Evolutionary conservation across 2,113 vertebrate genomes (phyloP).

Genomic region (Colinus virginianus): DNA sequence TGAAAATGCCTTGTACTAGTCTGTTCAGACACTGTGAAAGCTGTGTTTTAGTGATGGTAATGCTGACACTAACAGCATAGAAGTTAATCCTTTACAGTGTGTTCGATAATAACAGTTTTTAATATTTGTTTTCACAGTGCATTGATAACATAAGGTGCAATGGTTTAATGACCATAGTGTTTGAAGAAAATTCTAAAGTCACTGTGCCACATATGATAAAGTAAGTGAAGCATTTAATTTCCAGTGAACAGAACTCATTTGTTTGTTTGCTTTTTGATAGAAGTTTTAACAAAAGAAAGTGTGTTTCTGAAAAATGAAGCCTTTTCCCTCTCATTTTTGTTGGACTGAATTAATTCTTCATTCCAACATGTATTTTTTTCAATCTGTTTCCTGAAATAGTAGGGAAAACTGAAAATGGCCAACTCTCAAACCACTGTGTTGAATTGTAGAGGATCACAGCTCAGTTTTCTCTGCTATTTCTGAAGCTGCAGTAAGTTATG

Average conservation of each 20-base stretch:
- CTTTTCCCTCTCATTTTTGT: not conserved
- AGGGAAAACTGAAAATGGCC: not conserved
- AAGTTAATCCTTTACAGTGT: not conserved
- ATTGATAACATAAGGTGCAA: conserved; percentile 99
- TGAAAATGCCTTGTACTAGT: not conserved
- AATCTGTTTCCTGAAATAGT: not conserved
- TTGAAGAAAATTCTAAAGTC: conserved; percentile 99
- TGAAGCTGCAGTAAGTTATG: not conserved
- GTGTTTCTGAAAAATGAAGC: not conserved
- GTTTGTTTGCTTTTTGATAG: not conserved
- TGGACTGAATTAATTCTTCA: not conserved
- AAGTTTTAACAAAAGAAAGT: not conserved
- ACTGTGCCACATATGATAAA: conserved; percentile 99
- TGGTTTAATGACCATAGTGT: conserved; percentile 98
- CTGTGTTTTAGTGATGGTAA: not conserved
- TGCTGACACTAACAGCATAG: not conserved
- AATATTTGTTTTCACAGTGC: conserved; percentile 83
- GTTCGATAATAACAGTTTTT: not conserved
- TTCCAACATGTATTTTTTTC: not conserved
- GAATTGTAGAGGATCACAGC: not conserved
- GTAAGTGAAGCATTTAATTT: conserved; percentile 80
- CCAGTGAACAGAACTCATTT: not conserved
- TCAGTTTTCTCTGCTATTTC: not conserved
- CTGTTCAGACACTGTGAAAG: not conserved
- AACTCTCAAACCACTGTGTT: not conserved